Conservation (phyloP, 2,888 invertebrate genomes). For the Pheosia gnoma region DNA sequence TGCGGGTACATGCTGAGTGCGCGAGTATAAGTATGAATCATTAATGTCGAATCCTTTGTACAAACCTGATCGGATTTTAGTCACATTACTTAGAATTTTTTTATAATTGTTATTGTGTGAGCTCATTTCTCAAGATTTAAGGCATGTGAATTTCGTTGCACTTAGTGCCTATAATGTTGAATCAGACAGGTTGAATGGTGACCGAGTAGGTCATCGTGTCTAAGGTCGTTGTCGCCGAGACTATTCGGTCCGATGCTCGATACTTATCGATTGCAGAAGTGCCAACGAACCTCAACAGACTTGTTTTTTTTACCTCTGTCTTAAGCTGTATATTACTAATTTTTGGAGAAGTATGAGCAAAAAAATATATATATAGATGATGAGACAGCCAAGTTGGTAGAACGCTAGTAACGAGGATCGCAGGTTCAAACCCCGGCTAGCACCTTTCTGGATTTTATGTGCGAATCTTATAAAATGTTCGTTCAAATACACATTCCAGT, state of each 20-base stretch:
- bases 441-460: too few relatives aligned
- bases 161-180: neutral
- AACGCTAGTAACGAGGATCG: too few relatives aligned
- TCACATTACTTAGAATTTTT: constrained; percentile 5
- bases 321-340: constrained; percentile 5
- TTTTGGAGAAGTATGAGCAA: too few relatives aligned
- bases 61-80: constrained; percentile 33
- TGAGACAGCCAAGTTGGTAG: too few relatives aligned
- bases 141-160: neutral
- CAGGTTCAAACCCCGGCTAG: too few relatives aligned
- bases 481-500: too few relatives aligned
- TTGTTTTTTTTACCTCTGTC: constrained; percentile 25
- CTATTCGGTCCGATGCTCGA: constrained; percentile 48
- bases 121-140: neutral
- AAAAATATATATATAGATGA: too few relatives aligned
- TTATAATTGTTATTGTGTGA: neutral
- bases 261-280: constrained; percentile 71
- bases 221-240: constrained; percentile 54
- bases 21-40: constrained; percentile 38
- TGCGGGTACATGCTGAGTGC: neutral
- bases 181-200: constrained; percentile 2
- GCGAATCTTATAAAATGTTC: too few relatives aligned
- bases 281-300: constrained; percentile 48
- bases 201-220: constrained; percentile 43
- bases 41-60: constrained; percentile 44